Conservation (phyloP, 2,113 vertebrate genomes). For the Equus przewalskii region DNA sequence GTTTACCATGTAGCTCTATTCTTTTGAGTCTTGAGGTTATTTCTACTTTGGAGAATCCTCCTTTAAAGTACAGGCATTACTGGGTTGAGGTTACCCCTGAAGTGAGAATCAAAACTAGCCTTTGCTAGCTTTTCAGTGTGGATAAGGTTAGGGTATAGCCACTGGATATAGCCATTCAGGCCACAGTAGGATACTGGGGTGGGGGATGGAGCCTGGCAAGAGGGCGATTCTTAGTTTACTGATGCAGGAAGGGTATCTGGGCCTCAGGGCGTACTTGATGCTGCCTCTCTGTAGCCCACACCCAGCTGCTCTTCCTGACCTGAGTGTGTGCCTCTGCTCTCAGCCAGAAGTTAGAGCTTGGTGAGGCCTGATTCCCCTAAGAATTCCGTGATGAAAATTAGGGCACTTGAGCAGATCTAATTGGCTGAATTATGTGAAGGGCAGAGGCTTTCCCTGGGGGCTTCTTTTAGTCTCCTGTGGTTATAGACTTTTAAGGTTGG, state of each 20-base stretch:
- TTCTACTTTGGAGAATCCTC: background rate
- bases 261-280: constrained; percentile 15
- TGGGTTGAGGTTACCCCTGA: constrained; percentile 3
- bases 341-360: constrained; percentile 20
- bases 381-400: constrained; percentile 74
- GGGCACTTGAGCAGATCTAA: constrained; percentile 46
- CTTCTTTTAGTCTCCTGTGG: constrained; percentile 61
- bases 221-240: constrained; percentile 3
- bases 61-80: constrained; percentile 35
- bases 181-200: background rate
- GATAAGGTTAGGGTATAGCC: background rate
- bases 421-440: constrained; percentile 68
- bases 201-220: background rate
- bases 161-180: background rate
- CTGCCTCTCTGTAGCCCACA: background rate
- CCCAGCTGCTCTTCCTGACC: constrained; percentile 17
- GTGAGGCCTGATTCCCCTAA: constrained; percentile 37
- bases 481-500: constrained; percentile 63
- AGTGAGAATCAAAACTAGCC: constrained; percentile 29
- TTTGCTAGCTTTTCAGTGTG: constrained; percentile 51
- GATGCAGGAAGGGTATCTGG: background rate
- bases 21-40: constrained; percentile 44
- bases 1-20: background rate
- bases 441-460: constrained; percentile 55
- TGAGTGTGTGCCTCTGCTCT: background rate